Evolutionary conservation across 2,113 vertebrate species (phyloP).

Genomic region (Ardeotis arabs): DNA sequence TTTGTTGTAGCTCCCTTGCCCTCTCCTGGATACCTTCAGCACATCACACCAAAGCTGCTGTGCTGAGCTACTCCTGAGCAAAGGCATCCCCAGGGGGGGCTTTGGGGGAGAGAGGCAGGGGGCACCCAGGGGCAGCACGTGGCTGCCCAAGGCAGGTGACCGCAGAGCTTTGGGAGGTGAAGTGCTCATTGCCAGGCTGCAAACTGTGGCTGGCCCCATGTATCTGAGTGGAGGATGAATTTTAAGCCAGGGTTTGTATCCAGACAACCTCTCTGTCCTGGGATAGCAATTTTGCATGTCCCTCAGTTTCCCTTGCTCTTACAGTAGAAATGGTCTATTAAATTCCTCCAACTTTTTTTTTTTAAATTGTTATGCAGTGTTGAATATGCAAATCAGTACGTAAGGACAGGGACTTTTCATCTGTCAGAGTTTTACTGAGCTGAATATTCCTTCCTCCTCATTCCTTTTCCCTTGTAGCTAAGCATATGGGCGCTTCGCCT

Average conservation of each 20-base stretch:
- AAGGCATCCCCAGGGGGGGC: neutral
- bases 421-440: neutral
- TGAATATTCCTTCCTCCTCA: neutral
- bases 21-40: neutral
- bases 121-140: accelerated
- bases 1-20: neutral
- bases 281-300: neutral
- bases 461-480: neutral
- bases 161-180: neutral
- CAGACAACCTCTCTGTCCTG: neutral
- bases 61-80: neutral
- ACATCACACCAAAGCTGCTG: neutral
- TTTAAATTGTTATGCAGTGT: neutral
- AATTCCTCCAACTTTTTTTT: neutral
- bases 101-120: neutral
- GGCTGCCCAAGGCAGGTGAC: neutral
- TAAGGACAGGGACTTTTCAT: neutral
- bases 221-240: neutral
- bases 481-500: neutral
- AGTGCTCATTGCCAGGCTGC: neutral
- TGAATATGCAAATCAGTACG: neutral
- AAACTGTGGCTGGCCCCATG: neutral
- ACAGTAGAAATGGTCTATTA: neutral
- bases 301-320: neutral
- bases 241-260: neutral